Base-by-base conservation (phyloP, 2,797 vertebrate species). In the Pygocentrus nattereri region DNA sequence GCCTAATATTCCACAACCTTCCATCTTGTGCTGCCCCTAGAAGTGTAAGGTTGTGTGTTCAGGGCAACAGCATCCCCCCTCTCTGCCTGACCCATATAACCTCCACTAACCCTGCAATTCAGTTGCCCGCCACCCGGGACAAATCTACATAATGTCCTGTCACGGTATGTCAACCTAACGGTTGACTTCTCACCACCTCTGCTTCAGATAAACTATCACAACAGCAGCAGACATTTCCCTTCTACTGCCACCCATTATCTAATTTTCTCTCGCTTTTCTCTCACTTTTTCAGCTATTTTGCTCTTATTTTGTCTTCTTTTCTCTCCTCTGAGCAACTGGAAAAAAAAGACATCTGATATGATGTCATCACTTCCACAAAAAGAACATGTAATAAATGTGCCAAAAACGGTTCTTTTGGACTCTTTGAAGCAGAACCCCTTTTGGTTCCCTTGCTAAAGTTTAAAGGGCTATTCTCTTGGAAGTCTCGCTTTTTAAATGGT, bases 121-220 rank as follows among this genome's bases (percentile, higher is more conserved):
- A 83, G 76, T 62, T 23, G 61, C 58, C 31, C 56, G 73, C 64
- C 71, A 70, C 77, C 71, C 85, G 85, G 54, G 72, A 67, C 83
- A 90, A 84, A 94, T 94, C 94, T 94, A 93, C 95, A 95, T 92
- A 93, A 94, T 93, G 89, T 93, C 91, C 93, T 95, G 93, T 93
- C 93, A 93, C 86, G 93, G 86, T 80, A 76, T 89, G 92, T 95
- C 95, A 97, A 90, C 95, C 90, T 88, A 92, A 91, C 91, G 93
- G 93, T 91, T 94, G 94, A 96, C 96, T 96, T 88, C 86, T 90
- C 88, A 89, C 85, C 90, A 89, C 86, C 93, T 93, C 88, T 88
- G 90, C 88, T 90, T 82, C 92, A 90, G 92, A 82, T 89, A 91
- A 91, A 88, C 85, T 82, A 92, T 91, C 91, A 92, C 92, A 92